Base-by-base conservation (phyloP, 2,797 vertebrate species). In the Todus mexicanus region DNA sequence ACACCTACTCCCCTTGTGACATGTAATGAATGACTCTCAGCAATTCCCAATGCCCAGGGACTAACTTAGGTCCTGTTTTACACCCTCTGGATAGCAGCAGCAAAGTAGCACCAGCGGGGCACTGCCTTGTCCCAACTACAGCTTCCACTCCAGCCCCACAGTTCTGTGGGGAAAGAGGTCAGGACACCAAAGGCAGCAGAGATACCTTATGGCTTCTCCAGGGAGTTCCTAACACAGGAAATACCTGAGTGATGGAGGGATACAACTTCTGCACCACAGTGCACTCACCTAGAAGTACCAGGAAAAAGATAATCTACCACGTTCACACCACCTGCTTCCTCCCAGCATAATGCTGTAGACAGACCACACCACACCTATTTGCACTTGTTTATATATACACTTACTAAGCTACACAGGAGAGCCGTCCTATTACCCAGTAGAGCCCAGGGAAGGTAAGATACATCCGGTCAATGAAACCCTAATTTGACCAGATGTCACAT, bases 401-500 rank as follows among this genome's bases (percentile, higher is more conserved):
- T 76, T 38, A 54, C 33, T 71, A 57, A 90, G 70, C 45, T 59
- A 54, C 54, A 61, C 1, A 74, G 57, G 37, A 89, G 25, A 85
- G 31, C 69, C 38, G 20, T 5, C 1, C 0, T 40, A 74, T 78
- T 74, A 89, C 64, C 70, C 80, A 80, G 47, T 31, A 76, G 6
- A 4, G 92, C 81, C 71, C 1, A 6, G 27, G 50, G 53, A 92
- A 89, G 66, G 85, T 21, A 83, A 71, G 80, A 84, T 57, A 48
- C 4, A 9, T 22, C 72, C 89, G 69, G 79, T 59, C 87, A 91
- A 48, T 19, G 20, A 80, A 93, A 82, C 57, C 78, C 77, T 71
- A 83, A 94, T 85, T 83, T 78, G 79, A 75, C 79, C 87, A 89
- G 87, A 74, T 51, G 82, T 51, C 54, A 73, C 72, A 72, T 6